Percentiles rank a stretch among this genome's conserved stretches.
These are phyloP conservation scores for Gobio occitaniae DNA, from an alignment of 2,797 vertebrate species.

Conservation along the genomic window DNA sequence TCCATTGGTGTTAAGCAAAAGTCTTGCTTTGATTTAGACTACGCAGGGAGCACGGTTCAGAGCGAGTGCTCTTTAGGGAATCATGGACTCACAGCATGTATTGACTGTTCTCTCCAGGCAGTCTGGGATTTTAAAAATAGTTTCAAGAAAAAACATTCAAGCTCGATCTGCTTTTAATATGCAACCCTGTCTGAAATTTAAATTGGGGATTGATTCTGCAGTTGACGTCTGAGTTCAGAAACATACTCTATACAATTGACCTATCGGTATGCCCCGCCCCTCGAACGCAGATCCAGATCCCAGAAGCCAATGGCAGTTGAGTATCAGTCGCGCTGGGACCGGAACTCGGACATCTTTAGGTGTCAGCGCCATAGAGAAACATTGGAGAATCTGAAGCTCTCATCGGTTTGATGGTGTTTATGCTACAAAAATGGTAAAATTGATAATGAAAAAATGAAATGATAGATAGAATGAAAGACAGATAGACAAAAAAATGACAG, in stretches of 20 bases:
- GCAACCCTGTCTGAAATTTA: not conserved
- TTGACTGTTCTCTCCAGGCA: conserved; percentile 32
- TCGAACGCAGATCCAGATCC: no score
- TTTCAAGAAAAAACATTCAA: not conserved
- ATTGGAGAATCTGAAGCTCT: no score
- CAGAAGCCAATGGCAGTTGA: no score
- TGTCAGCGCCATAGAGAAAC: no score
- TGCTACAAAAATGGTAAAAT: no score
- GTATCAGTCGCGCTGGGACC: no score
- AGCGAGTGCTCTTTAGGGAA: conserved; percentile 27
- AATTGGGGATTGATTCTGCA: not conserved
- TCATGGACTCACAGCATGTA: not conserved
- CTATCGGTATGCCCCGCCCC: no score
- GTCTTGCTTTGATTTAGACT: conserved; percentile 4
- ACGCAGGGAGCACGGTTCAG: not conserved
- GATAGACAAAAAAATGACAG: not conserved
- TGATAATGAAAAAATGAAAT: not conserved
- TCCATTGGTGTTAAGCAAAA: not conserved
- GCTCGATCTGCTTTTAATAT: conserved; percentile 29
- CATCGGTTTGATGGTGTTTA: no score
- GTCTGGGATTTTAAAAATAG: conserved; percentile 37
- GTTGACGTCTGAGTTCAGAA: not conserved
- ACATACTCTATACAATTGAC: not conserved
- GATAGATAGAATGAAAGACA: not conserved
- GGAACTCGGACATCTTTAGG: no score